These are phyloP conservation scores for Coleophora deauratella DNA, from an alignment of 2,888 invertebrate species.

Conservation along the genomic window DNA sequence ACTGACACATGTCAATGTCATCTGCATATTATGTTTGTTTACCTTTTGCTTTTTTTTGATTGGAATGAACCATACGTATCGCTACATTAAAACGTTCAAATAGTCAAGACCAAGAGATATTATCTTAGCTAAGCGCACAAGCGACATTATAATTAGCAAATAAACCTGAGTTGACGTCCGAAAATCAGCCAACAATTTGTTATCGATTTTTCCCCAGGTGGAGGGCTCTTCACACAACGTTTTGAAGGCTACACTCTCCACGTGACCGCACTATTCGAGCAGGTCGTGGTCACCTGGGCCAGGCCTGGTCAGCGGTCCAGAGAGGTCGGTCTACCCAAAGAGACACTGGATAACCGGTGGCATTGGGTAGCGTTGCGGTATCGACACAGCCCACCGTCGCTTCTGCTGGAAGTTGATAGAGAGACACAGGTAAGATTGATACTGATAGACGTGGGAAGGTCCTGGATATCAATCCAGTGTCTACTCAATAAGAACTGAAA, in stretches of 20 bases:
- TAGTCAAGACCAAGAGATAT: too few species aligned
- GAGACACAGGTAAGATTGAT: slow-evolving; percentile 39
- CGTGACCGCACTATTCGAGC: slow-evolving; percentile 75
- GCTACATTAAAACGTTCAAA: too few species aligned
- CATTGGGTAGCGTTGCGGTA: slow-evolving; percentile 82
- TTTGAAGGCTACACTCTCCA: slow-evolving; percentile 77
- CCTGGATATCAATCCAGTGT: too few species aligned
- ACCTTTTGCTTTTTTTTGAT: too few species aligned
- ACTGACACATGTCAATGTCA: too few species aligned
- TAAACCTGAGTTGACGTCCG: too few species aligned
- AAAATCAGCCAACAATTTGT: not conserved
- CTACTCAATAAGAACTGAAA: too few species aligned
- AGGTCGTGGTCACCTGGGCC: slow-evolving; percentile 74
- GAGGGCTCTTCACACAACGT: slow-evolving; percentile 80
- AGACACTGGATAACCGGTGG: slow-evolving; percentile 87
- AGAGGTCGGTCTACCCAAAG: slow-evolving; percentile 78
- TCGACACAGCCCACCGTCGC: slow-evolving; percentile 53
- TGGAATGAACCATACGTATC: too few species aligned
- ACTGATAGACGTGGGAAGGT: too few species aligned
- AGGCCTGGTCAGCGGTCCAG: slow-evolving; percentile 65
- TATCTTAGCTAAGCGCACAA: too few species aligned
- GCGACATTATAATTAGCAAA: too few species aligned
- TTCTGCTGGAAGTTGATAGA: slow-evolving; percentile 55
- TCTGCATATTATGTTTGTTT: too few species aligned
- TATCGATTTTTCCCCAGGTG: slow-evolving; percentile 60